These are phyloP conservation scores for Myiothlypis chrysogaster DNA, from an alignment of 2,797 vertebrate species.

Conservation along the genomic window DNA sequence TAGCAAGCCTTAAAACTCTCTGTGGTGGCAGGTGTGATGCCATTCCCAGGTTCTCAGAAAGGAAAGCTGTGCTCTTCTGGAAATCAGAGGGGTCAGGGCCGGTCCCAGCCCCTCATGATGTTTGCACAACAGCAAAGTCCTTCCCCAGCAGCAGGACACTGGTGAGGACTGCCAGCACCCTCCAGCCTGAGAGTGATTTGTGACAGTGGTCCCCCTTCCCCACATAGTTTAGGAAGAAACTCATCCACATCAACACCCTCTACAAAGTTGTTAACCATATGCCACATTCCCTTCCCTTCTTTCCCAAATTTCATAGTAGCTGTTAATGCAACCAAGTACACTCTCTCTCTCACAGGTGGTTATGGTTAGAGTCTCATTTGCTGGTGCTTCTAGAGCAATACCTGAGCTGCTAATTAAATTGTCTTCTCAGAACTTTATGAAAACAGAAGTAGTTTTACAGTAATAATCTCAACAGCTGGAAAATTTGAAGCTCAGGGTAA, in stretches of 20 bases:
- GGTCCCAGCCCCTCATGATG: rapidly evolving
- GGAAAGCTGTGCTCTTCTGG: neutral
- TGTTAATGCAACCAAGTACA: neutral
- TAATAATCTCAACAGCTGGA: neutral
- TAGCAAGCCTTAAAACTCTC: neutral
- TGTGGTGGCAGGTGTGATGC: neutral
- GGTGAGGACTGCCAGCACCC: neutral
- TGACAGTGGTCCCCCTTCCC: neutral
- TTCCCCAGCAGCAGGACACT: neutral
- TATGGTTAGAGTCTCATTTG: neutral
- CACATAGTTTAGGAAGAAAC: neutral
- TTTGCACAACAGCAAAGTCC: neutral
- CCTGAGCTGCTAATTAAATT: neutral
- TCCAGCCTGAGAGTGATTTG: neutral
- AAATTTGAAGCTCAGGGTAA: neutral
- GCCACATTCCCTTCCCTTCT: neutral
- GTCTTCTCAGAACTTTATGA: neutral
- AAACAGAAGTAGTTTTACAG: neutral
- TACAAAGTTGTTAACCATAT: neutral
- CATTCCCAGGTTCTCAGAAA: neutral
- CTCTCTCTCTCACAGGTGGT: neutral
- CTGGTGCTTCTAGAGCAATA: neutral
- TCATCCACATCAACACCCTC: neutral
- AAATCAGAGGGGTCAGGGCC: neutral
- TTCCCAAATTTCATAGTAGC: neutral